Percentiles rank a stretch among this genome's conserved stretches.
These are phyloP conservation scores for Melopsittacus undulatus DNA, from an alignment of 2,797 vertebrate species.

Conservation along the genomic window DNA sequence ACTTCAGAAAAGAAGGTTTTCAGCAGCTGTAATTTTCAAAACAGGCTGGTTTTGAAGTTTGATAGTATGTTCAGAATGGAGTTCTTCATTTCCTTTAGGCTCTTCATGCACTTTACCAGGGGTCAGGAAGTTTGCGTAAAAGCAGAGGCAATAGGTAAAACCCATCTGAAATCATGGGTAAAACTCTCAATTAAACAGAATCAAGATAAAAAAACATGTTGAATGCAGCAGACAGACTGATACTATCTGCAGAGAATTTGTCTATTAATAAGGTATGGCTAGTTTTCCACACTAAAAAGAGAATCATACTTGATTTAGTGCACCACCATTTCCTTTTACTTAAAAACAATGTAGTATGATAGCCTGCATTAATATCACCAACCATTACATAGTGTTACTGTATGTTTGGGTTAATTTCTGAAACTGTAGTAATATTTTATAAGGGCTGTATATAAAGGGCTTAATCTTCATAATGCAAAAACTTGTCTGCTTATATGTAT, in stretches of 20 bases:
- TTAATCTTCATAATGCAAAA: not conserved
- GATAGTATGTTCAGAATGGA: not conserved
- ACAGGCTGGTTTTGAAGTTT: conserved; percentile 8
- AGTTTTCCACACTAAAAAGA: not conserved
- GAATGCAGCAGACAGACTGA: not conserved
- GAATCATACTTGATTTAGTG: not conserved
- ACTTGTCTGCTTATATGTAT: accelerated
- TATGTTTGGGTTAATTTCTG: not conserved
- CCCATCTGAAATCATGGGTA: not conserved
- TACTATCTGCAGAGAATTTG: not conserved
- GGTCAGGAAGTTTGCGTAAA: conserved; percentile 26
- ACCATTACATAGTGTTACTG: not conserved
- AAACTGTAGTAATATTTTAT: not conserved
- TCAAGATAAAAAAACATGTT: conserved; percentile 5
- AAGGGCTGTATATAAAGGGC: not conserved
- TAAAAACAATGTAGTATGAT: not conserved
- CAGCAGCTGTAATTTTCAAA: conserved; percentile 40
- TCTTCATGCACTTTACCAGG: conserved; percentile 13
- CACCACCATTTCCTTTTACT: not conserved
- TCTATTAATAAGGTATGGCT: not conserved
- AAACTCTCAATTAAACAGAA: conserved; percentile 14
- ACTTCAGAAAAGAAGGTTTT: not conserved
- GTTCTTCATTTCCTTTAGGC: conserved; percentile 28
- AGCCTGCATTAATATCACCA: not conserved
- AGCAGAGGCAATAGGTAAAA: not conserved